Evolutionary conservation across 2,113 vertebrate species (phyloP).

Genomic region (Scalopus aquaticus): DNA sequence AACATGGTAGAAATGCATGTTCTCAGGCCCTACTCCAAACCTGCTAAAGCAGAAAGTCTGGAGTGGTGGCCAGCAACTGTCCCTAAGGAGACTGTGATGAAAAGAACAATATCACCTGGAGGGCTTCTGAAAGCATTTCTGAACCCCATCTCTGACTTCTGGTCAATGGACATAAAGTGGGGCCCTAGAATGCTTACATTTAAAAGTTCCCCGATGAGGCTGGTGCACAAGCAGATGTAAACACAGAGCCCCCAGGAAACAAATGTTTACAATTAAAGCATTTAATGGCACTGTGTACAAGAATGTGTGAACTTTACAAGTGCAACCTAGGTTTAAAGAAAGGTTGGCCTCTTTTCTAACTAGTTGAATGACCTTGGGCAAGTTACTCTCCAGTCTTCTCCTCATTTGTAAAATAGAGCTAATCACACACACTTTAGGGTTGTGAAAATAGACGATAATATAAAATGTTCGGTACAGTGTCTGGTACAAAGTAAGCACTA

Average conservation of each 20-base stretch:
- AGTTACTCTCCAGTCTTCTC: not conserved
- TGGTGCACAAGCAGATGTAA: not conserved
- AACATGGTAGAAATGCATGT: not conserved
- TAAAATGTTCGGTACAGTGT: not conserved
- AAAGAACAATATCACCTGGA: not conserved
- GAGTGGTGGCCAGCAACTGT: too few relatives aligned
- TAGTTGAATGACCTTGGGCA: not conserved
- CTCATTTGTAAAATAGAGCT: conserved; percentile 8
- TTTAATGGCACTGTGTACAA: not conserved
- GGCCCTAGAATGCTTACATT: not conserved
- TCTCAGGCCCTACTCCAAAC: not conserved
- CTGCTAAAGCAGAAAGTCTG: not conserved
- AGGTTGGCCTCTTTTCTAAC: not conserved
- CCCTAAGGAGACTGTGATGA: not conserved
- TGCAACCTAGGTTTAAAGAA: not conserved
- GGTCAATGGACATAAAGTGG: not conserved
- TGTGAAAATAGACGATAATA: conserved; percentile 25
- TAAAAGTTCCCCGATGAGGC: not conserved
- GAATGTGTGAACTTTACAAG: not conserved
- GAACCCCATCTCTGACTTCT: not conserved
- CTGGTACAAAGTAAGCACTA: not conserved
- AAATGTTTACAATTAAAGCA: not conserved
- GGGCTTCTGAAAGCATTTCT: not conserved
- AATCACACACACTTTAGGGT: not conserved
- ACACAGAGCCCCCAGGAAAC: not conserved